A percentile compares a stretch with the other conserved stretches of the same genome.
Conservation (phyloP, 2,888 invertebrate species). For the Trachelus tabidus region DNA sequence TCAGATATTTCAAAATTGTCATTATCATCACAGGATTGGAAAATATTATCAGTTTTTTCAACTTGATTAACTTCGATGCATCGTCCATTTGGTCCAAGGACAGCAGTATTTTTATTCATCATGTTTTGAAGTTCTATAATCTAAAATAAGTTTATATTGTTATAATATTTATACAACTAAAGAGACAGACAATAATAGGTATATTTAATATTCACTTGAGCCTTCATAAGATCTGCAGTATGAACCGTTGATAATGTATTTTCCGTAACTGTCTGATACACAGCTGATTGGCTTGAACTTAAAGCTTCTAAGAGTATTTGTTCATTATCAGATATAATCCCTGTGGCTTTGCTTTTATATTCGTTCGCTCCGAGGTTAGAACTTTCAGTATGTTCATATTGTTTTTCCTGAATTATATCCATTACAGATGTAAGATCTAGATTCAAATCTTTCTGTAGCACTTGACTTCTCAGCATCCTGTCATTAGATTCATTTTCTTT, state of each 20-base stretch:
- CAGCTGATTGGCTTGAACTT: constrained; percentile 72
- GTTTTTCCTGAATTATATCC: constrained; percentile 41
- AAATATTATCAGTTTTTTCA: constrained; percentile 24
- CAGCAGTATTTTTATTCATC: constrained; percentile 69
- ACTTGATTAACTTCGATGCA: constrained; percentile 51
- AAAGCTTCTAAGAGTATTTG: constrained; percentile 68
- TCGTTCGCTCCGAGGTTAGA: background rate
- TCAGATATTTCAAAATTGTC: constrained; percentile 22
- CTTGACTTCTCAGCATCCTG: constrained; percentile 43
- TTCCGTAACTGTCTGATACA: constrained; percentile 73
- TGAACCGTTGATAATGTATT: constrained; percentile 60
- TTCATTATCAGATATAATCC: constrained; percentile 20
- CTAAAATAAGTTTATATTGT: constrained; percentile 56
- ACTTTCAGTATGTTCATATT: constrained; percentile 18
- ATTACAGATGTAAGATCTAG: constrained; percentile 47
- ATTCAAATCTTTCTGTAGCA: constrained; percentile 30
- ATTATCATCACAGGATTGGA: constrained; percentile 18
- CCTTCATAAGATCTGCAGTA: constrained; percentile 68
- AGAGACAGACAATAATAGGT: constrained; percentile 8
- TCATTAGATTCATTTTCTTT: constrained; percentile 24
- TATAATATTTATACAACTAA: constrained; percentile 2
- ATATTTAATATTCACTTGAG: constrained; percentile 68
- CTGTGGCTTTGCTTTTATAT: background rate
- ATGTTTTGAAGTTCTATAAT: constrained; percentile 72
- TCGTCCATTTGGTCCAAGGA: constrained; percentile 77